Percentiles rank a stretch among this genome's conserved stretches.
Conservation (phyloP, 2,797 vertebrate species). For the Lacerta bilineata region DNA sequence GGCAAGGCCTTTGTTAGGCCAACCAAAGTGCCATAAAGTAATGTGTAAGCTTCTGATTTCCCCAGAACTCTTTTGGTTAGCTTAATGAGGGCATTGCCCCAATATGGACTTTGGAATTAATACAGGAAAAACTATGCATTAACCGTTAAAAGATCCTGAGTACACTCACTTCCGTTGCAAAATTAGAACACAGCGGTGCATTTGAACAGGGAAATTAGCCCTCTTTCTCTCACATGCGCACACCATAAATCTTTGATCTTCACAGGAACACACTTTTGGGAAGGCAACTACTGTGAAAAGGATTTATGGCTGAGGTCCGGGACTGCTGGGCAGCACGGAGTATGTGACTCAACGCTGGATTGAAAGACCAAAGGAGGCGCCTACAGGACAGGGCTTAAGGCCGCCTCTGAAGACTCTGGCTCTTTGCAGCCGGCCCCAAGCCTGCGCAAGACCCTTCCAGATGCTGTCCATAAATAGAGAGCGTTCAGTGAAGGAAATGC, state of each 20-base stretch:
- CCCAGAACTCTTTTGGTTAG: no score
- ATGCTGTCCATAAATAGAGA: neutral
- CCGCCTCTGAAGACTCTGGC: neutral
- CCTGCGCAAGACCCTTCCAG: neutral
- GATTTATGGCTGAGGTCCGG: no score
- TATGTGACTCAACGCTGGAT: no score
- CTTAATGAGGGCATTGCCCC: no score
- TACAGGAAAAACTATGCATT: neutral
- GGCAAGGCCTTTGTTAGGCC: no score
- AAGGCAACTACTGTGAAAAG: neutral
- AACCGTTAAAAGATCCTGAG: neutral
- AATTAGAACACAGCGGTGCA: neutral
- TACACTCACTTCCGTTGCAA: neutral
- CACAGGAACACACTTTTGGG: neutral
- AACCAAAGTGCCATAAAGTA: no score
- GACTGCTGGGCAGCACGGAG: no score
- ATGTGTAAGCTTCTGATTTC: no score
- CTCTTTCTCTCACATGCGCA: no score
- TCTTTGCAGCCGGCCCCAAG: neutral
- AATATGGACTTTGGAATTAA: no score
- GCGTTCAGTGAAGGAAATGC: neutral
- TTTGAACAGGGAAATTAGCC: neutral
- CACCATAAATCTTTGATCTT: neutral
- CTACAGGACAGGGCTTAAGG: neutral
- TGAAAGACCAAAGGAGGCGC: neutral